phyloP scores from a whole-genome alignment of 2,797 vertebrate genomes.

The Balearica regulorum region DNA sequence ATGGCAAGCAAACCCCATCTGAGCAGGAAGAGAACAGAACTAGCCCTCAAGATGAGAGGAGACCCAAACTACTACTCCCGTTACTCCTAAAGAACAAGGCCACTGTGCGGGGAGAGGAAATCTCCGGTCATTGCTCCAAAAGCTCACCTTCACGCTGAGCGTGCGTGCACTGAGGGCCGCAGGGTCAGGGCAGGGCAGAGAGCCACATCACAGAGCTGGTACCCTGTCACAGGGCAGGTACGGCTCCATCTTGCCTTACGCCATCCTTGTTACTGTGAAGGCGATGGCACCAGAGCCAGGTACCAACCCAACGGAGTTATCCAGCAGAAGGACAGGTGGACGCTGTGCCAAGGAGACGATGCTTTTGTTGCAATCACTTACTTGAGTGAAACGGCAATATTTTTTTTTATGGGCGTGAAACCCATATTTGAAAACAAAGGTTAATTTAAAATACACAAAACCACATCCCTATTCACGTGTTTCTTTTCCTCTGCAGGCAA shows the following conservation, averaged over 20 bases:
- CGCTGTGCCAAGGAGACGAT: neutral
- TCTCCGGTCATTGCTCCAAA: neutral
- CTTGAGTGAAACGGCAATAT: neutral
- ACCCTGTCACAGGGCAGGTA: neutral
- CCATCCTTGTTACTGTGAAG: neutral
- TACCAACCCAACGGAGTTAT: neutral
- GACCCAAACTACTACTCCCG: neutral
- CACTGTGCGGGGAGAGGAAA: neutral
- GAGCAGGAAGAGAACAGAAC: neutral
- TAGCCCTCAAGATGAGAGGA: neutral
- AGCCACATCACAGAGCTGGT: neutral
- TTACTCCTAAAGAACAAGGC: neutral
- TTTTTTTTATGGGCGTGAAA: neutral
- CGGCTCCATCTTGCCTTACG: accelerated
- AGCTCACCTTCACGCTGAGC: neutral
- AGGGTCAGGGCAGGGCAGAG: neutral
- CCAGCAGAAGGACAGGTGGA: neutral
- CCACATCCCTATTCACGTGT: neutral
- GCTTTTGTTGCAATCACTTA: neutral
- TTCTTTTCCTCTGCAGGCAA: neutral
- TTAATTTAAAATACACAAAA: neutral
- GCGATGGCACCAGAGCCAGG: neutral
- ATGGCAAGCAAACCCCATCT: neutral
- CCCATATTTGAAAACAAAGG: neutral
- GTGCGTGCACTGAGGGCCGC: no score